Percentiles rank a stretch among this genome's conserved stretches.
Evolutionary conservation across 2,113 vertebrate species (phyloP).

Genomic region (Verasper variegatus): DNA sequence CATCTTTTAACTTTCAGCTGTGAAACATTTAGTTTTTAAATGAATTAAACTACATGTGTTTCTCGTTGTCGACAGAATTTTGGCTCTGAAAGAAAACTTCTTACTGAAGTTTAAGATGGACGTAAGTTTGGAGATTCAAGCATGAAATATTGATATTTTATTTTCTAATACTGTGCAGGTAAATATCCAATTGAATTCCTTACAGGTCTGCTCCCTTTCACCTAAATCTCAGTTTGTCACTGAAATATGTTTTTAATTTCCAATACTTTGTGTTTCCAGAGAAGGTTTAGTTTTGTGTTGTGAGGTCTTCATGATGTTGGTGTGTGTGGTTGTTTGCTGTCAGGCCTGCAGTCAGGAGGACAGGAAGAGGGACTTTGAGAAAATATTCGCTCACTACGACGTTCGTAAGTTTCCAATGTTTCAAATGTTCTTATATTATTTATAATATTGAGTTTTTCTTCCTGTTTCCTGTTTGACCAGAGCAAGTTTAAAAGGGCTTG

Average conservation of each 20-base stretch:
- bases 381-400: slow-evolving; percentile 93
- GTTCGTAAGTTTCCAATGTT: slow-evolving; percentile 85
- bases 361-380: slow-evolving; percentile 92
- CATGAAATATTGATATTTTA: too few species aligned
- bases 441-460: too few species aligned
- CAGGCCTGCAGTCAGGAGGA: slow-evolving; percentile 90
- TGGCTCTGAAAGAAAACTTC: slow-evolving; percentile 94
- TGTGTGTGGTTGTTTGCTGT: not conserved
- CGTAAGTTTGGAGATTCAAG: slow-evolving; percentile 80
- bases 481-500: not conserved
- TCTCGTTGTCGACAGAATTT: slow-evolving; percentile 81
- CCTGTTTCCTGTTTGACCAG: too few species aligned
- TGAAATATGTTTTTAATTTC: too few species aligned
- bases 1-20: not conserved
- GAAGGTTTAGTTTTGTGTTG: too few species aligned
- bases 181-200: too few species aligned
- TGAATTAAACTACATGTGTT: not conserved
- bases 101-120: slow-evolving; percentile 95
- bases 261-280: too few species aligned
- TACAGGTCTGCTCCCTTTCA: too few species aligned
- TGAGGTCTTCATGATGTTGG: not conserved
- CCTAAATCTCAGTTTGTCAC: too few species aligned
- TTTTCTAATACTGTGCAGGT: too few species aligned
- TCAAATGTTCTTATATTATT: too few species aligned
- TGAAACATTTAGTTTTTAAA: not conserved